Conservation (phyloP, 1,140 invertebrate genomes). For the Lanistes nyassanus region DNA sequence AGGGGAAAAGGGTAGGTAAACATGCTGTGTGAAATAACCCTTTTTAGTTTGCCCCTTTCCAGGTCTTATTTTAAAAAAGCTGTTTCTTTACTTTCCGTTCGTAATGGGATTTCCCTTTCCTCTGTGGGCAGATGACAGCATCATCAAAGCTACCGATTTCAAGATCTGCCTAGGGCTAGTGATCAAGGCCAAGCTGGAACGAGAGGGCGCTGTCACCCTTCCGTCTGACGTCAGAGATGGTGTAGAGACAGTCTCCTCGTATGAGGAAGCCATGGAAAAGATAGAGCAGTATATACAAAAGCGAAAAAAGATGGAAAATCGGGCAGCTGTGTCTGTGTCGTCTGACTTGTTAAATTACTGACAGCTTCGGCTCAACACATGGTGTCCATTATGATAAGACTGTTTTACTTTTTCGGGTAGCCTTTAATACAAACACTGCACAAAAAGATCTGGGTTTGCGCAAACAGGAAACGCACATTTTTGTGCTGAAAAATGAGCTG, state of each 20-base stretch:
- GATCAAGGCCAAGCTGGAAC: slow-evolving; percentile 40
- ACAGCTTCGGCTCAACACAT: too few species aligned
- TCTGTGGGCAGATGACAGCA: slow-evolving; percentile 34
- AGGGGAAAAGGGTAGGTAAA: too few species aligned
- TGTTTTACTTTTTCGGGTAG: too few species aligned
- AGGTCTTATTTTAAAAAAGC: not conserved
- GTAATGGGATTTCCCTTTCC: not conserved
- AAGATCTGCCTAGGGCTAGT: slow-evolving; percentile 46
- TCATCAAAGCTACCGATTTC: slow-evolving; percentile 43
- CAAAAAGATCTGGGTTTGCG: too few species aligned
- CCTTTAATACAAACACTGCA: too few species aligned
- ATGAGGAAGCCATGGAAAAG: slow-evolving; percentile 39
- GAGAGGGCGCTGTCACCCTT: slow-evolving; percentile 41
- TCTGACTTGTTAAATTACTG: too few species aligned
- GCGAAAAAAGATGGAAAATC: slow-evolving; percentile 5
- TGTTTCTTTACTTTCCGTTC: not conserved
- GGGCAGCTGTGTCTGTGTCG: too few species aligned
- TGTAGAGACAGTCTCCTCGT: slow-evolving; percentile 40
- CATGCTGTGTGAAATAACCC: not conserved
- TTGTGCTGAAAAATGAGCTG: too few species aligned
- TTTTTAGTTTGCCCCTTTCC: not conserved
- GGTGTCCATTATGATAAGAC: too few species aligned
- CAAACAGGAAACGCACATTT: too few species aligned
- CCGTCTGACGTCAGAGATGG: slow-evolving; percentile 38
- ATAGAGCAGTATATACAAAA: slow-evolving; percentile 43